Conservation (phyloP, 2,888 invertebrate genomes). For the Lepeophtheirus nordmannii region DNA sequence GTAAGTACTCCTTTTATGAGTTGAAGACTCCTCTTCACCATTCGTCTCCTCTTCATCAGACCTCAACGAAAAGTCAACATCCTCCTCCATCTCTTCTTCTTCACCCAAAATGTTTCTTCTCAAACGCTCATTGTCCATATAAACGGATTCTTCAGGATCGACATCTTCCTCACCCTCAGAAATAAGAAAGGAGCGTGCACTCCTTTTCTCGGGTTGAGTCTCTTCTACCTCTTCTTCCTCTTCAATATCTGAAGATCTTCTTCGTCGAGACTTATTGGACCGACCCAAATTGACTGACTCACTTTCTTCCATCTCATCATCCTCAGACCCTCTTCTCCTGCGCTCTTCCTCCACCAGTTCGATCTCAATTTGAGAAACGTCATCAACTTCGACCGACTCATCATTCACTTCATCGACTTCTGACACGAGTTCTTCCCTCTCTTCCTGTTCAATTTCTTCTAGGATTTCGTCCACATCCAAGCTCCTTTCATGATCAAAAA, state of each 20-base stretch:
- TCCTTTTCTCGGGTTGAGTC: background rate
- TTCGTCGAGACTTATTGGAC: background rate
- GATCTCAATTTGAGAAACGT: background rate
- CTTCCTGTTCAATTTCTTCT: background rate
- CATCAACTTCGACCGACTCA: background rate
- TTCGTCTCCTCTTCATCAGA: no score
- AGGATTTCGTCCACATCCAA: background rate
- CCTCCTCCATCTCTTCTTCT: no score
- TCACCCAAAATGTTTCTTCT: no score
- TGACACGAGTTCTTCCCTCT: background rate
- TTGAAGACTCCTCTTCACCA: no score
- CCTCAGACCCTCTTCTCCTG: background rate
- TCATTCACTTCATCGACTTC: background rate
- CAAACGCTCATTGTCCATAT: no score
- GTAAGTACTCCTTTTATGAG: no score
- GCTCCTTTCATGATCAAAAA: background rate
- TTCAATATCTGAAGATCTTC: background rate
- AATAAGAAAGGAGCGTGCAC: background rate
- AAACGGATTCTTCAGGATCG: background rate
- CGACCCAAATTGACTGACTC: background rate
- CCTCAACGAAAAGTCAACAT: no score
- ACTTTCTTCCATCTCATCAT: background rate
- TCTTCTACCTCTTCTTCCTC: background rate
- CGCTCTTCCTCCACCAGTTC: background rate
- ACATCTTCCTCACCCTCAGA: background rate